Base-by-base conservation (phyloP, 2,888 invertebrate genomes). In the Azorinus chamasolen region DNA sequence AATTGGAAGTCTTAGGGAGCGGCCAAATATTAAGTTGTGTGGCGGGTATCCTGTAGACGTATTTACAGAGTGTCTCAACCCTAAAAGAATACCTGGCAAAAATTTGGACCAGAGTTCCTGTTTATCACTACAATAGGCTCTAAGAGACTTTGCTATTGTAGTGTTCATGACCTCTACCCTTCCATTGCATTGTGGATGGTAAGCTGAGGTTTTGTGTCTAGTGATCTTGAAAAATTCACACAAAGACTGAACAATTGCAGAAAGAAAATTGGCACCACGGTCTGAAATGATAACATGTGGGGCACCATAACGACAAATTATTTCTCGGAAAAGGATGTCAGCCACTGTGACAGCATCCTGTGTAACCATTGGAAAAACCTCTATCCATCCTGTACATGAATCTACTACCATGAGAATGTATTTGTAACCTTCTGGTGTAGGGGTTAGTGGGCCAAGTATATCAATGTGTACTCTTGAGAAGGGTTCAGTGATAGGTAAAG, bases 301-400 rank as follows among this genome's bases (percentile, higher is more conserved):
- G 6, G 77, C 79, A 12, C 79, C 79, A 61, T 70, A 79, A 12
- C 83, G 27, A 16, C 65, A 48, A 24, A 78, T 63, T 6, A 80
- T 68, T 43, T 75, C 69, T 16, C 43, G 71, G 37, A 78, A 83
- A 25, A 80, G 48, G 41, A 79, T 57, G 1, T 39, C n/a, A 10
- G 78, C 78, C 16, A 74, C 62, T 58, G 79, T 64, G 18, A 51
- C 46, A 45, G 84, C 83, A 14, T 66, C 65, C 45, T 75, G 75
- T 6, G 72, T 78, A 14, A 39, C 25, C 37, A 83, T 22, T 8
- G 85, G 78, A 71, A 75, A 79, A 3, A 66, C 77, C 25, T 84
- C 84, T 27, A 51, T 32, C 82, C 80, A 84, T 59, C 68, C 62
- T 8, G 77, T 58, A 48, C 63, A 78, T n/a, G 53, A 55, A 46